Evolutionary conservation across 1,140 invertebrate species (phyloP).

Genomic region (Dufourea novaeangliae): DNA sequence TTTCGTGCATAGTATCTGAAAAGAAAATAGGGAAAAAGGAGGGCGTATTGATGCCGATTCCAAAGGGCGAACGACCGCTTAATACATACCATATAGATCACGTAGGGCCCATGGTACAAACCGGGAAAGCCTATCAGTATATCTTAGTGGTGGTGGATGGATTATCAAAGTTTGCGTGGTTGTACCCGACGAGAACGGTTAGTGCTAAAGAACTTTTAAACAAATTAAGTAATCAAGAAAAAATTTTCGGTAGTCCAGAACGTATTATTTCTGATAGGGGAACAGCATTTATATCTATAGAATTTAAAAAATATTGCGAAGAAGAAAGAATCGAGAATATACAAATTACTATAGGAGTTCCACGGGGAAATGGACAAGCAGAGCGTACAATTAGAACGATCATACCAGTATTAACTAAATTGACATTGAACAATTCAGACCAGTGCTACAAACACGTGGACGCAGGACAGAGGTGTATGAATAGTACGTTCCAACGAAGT

Average conservation of each 20-base stretch:
- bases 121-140: not conserved
- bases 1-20: no score
- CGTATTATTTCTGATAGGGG: not conserved
- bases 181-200: not conserved
- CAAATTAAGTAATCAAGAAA: not conserved
- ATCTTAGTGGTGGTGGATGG: not conserved
- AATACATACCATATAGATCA: not conserved
- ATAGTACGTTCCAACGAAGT: no score
- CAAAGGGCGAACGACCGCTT: no score
- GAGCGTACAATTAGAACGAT: conserved; percentile 69
- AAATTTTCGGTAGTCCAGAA: not conserved
- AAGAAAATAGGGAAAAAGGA: no score
- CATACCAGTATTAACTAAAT: conserved; percentile 66
- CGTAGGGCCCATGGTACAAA: not conserved
- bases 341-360: not conserved
- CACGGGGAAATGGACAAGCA: conserved; percentile 69
- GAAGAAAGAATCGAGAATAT: not conserved
- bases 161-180: not conserved
- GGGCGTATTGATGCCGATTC: no score
- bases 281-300: not conserved
- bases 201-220: not conserved
- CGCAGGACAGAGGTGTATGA: no score
- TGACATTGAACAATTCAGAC: conserved; percentile 28
- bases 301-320: not conserved
- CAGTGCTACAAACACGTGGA: no score